These are phyloP conservation scores for Diceros bicornis DNA, from an alignment of 2,797 vertebrate genomes.

Conservation along the genomic window DNA sequence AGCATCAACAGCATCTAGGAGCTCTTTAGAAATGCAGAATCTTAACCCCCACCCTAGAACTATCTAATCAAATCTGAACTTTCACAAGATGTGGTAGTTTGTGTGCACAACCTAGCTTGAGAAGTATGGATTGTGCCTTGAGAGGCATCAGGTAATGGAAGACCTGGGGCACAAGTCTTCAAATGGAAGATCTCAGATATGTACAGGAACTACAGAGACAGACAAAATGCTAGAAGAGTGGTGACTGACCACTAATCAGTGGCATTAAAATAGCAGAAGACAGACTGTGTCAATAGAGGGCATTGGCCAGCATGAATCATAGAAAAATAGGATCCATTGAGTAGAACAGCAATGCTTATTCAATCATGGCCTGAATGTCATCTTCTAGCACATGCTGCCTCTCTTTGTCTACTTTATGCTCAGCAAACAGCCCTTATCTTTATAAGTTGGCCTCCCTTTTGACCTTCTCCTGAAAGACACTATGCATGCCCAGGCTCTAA, in stretches of 20 bases:
- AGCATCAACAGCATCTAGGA: not conserved
- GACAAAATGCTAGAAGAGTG: not conserved
- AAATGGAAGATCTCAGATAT: not conserved
- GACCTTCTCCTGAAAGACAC: not conserved
- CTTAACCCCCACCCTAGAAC: not conserved
- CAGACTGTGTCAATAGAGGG: not conserved
- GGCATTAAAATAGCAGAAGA: not conserved
- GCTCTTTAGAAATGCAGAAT: not conserved
- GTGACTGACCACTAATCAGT: not conserved
- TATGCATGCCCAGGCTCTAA: not conserved
- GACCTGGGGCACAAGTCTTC: not conserved
- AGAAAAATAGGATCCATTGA: not conserved
- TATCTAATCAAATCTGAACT: not conserved
- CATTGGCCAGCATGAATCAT: not conserved
- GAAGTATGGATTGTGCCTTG: not conserved
- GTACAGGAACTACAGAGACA: not conserved
- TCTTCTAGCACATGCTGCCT: not conserved
- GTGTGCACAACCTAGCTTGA: not conserved
- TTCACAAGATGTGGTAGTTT: not conserved
- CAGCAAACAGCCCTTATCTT: not conserved
- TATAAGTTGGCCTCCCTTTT: not conserved
- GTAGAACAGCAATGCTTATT: not conserved
- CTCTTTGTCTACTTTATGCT: not conserved
- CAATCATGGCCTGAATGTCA: not conserved
- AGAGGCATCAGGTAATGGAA: not conserved